A percentile compares a stretch with the other conserved stretches of the same genome.
Conservation (phyloP, 2,113 vertebrate species). For the Anhinga anhinga region DNA sequence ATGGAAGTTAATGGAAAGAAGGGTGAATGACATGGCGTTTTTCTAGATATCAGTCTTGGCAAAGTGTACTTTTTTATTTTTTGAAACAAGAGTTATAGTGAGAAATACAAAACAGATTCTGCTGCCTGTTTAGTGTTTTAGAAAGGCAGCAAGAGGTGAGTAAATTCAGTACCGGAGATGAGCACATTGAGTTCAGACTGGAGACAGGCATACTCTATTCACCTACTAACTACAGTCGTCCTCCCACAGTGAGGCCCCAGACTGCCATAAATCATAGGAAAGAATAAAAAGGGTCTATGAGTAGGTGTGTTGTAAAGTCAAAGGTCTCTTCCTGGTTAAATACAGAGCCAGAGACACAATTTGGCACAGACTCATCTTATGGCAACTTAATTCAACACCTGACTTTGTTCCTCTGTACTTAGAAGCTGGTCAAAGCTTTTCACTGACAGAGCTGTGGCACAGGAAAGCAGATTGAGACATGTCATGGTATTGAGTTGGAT, state of each 20-base stretch:
- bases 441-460: not conserved
- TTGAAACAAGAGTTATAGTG: not conserved
- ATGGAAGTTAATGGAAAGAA: not conserved
- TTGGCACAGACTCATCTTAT: not conserved
- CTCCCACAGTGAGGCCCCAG: not conserved
- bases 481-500: not conserved
- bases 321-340: not conserved
- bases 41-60: not conserved
- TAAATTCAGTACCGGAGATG: not conserved
- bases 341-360: not conserved
- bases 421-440: not conserved
- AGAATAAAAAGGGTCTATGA: not conserved
- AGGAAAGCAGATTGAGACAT: not conserved
- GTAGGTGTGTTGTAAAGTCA: not conserved
- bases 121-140: not conserved
- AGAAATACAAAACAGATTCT: not conserved
- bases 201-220: not conserved
- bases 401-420: not conserved
- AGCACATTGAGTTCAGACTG: not conserved
- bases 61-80: not conserved
- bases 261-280: not conserved
- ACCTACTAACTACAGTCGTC: not conserved
- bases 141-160: not conserved
- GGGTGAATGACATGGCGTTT: rapidly evolving
- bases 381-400: not conserved